Evolutionary conservation across 2,888 invertebrate genomes (phyloP).

Genomic region (Drosophila nr. fundita): DNA sequence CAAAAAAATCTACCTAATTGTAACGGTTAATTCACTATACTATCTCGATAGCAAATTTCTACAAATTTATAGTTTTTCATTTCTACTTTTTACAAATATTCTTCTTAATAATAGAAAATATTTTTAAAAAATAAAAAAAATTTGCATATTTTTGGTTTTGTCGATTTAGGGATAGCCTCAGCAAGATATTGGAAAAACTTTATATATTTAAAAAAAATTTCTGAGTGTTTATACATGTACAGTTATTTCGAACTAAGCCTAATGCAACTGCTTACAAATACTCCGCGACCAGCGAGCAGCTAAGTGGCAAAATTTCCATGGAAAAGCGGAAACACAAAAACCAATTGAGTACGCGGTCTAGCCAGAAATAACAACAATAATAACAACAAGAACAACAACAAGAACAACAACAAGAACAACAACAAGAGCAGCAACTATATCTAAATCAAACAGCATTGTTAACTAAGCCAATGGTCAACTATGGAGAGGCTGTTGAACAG

Average conservation of each 20-base stretch:
- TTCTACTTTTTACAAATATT: neutral
- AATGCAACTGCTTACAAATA: conserved; percentile 53
- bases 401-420: no score
- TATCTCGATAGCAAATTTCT: neutral
- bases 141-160: neutral
- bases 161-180: rapidly evolving
- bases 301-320: conserved; percentile 75
- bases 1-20: neutral
- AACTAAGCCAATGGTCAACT: conserved; percentile 58
- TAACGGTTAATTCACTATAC: neutral
- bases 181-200: no score
- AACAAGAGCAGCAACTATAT: neutral
- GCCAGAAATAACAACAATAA: conserved; percentile 26
- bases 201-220: no score
- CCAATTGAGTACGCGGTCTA: conserved; percentile 51
- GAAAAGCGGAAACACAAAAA: conserved; percentile 69
- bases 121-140: neutral
- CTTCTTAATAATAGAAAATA: neutral
- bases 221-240: conserved; percentile 10
- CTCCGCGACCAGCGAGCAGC: conserved; percentile 7
- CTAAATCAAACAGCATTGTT: conserved; percentile 17
- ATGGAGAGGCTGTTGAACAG: neutral
- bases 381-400: neutral
- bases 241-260: conserved; percentile 6
- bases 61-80: neutral